Conservation (phyloP, 2,888 invertebrate species). For the Troglohyphantes excavatus region DNA sequence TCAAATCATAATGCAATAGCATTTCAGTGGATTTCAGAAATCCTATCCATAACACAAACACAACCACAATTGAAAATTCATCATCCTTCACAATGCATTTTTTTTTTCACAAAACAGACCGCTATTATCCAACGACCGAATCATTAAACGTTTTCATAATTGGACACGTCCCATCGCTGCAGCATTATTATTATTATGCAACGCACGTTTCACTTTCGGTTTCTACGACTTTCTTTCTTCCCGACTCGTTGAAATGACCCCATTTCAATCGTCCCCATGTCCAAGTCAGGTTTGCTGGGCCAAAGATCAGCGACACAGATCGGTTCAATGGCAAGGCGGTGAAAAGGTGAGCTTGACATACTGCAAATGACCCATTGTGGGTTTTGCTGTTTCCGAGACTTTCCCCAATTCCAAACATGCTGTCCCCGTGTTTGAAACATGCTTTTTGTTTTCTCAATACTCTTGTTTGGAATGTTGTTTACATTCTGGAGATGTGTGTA, state of each 20-base stretch:
- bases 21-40: no score
- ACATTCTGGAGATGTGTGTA: neutral
- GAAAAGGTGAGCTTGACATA: slow-evolving; percentile 39
- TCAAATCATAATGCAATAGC: no score
- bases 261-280: slow-evolving; percentile 1
- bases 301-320: slow-evolving; percentile 55
- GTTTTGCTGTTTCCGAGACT: neutral
- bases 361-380: slow-evolving; percentile 9
- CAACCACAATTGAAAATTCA: no score
- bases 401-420: neutral
- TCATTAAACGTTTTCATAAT: neutral
- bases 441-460: neutral
- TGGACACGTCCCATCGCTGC: neutral
- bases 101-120: neutral
- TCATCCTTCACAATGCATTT: no score
- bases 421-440: neutral
- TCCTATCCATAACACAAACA: no score
- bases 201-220: neutral
- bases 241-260: neutral
- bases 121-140: neutral
- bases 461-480: slow-evolving; percentile 5
- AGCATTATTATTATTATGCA: slow-evolving; percentile 16
- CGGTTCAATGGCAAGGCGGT: slow-evolving; percentile 28
- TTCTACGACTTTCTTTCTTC: neutral
- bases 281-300: slow-evolving; percentile 29